These are phyloP conservation scores for Hyaena hyaena DNA, from an alignment of 2,113 vertebrate species.

Conservation along the genomic window DNA sequence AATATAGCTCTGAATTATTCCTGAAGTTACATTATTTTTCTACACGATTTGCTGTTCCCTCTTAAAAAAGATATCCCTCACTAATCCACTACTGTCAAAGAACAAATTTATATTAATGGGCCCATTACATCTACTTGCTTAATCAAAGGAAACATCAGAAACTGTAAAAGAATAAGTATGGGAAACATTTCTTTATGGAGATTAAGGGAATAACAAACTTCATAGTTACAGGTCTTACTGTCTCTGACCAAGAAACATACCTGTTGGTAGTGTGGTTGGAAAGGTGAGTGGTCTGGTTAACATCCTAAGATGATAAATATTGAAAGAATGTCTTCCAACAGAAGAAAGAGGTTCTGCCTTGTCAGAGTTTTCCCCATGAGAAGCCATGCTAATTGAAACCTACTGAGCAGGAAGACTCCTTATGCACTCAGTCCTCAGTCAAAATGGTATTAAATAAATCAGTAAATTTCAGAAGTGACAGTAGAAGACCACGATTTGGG, in stretches of 20 bases:
- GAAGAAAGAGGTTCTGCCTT: not conserved
- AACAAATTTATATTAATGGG: not conserved
- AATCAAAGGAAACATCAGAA: not conserved
- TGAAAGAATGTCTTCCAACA: not conserved
- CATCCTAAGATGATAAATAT: not conserved
- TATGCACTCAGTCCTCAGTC: not conserved
- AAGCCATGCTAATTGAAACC: not conserved
- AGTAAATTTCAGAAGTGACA: not conserved
- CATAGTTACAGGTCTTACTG: not conserved
- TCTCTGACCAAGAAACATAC: not conserved
- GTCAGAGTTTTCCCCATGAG: no score
- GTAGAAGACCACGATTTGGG: not conserved
- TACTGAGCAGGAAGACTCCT: not conserved
- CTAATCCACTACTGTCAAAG: not conserved
- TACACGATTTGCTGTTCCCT: not conserved
- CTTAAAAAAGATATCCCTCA: not conserved
- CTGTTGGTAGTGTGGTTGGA: not conserved
- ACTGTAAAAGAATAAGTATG: not conserved
- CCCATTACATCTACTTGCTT: not conserved
- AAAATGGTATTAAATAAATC: not conserved
- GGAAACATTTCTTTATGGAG: not conserved
- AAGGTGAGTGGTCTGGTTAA: not conserved
- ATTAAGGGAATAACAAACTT: not conserved
- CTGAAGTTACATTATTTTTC: not conserved
- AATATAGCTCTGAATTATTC: not conserved